phyloP scores from a whole-genome alignment of 2,113 vertebrate species.

The Spheniscus mendiculus region DNA sequence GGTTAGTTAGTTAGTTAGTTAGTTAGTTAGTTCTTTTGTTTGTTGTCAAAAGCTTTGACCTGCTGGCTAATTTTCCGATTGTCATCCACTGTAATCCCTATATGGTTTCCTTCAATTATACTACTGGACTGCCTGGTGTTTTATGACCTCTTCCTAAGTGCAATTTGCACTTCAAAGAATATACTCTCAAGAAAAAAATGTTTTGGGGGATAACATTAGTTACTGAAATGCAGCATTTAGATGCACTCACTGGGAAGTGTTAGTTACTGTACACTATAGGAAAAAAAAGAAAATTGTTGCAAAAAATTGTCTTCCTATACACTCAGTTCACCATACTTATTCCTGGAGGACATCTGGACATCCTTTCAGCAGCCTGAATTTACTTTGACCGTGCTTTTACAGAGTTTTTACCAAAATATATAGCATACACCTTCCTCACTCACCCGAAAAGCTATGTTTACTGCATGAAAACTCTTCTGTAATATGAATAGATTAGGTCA shows the following conservation, averaged over 20 bases:
- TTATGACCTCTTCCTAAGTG: neutral
- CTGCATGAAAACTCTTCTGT: neutral
- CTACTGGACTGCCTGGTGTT: neutral
- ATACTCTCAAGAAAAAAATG: neutral
- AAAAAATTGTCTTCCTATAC: neutral
- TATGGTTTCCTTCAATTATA: neutral
- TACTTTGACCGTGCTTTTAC: neutral
- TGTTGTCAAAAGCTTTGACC: neutral
- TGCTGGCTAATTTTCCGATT: neutral
- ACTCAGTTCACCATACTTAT: neutral
- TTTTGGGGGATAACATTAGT: rapidly evolving
- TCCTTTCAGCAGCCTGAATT: neutral
- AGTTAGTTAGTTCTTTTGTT: neutral
- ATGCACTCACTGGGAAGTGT: neutral
- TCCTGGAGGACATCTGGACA: neutral
- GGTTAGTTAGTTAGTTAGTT: neutral
- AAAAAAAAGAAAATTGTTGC: neutral
- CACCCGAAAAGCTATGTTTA: neutral
- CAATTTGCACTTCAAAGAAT: neutral
- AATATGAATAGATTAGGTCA: neutral
- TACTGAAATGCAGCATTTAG: neutral
- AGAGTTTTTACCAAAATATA: neutral
- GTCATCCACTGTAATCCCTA: neutral
- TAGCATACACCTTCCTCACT: neutral
- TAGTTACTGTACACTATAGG: neutral